Evolutionary conservation across 1,140 invertebrate genomes (phyloP).

Genomic region (Alviniconcha marisindica): DNA sequence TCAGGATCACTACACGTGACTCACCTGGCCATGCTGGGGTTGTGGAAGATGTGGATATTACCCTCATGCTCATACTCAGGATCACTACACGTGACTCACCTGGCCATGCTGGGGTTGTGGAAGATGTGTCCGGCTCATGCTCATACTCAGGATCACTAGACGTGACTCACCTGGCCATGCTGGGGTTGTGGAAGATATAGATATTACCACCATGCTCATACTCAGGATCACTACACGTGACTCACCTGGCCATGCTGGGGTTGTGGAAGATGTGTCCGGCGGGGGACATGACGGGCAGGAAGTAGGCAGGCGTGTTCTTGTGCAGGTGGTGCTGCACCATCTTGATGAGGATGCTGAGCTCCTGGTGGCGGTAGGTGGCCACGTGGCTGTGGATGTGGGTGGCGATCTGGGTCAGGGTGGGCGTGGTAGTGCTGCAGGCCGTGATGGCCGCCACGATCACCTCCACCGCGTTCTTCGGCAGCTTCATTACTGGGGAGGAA

Average conservation of each 20-base stretch:
- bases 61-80: too few species aligned
- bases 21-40: constrained; percentile 20
- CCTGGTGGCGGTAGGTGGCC: neutral
- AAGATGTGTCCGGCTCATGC: neutral
- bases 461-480: constrained; percentile 18
- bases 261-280: neutral
- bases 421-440: constrained; percentile 12
- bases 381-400: neutral
- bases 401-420: constrained; percentile 14
- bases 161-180: constrained; percentile 18
- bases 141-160: too few species aligned
- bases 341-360: neutral
- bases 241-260: constrained; percentile 23
- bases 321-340: constrained; percentile 26
- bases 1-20: too few species aligned
- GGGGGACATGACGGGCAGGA: constrained; percentile 18
- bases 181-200: constrained; percentile 17
- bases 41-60: constrained; percentile 11
- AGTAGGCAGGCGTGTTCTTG: constrained; percentile 5
- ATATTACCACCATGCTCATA: too few species aligned
- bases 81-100: too few species aligned
- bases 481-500: too few species aligned
- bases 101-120: constrained; percentile 21
- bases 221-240: too few species aligned
- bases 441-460: constrained; percentile 4